Conservation (phyloP, 2,113 vertebrate species). For the Phalacrocorax carbo region DNA sequence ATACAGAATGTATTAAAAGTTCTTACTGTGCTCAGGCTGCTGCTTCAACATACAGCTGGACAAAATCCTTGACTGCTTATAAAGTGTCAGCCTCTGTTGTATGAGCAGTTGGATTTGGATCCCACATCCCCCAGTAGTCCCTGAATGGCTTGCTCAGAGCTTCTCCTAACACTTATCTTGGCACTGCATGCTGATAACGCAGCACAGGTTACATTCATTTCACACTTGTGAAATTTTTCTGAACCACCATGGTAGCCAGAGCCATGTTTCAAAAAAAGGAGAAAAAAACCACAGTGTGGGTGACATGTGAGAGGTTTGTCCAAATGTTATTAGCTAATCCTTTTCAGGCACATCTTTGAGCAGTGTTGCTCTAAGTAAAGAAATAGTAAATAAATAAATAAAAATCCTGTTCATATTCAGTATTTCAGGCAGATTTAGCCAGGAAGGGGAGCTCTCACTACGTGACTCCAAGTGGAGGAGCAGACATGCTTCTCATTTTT, state of each 20-base stretch:
- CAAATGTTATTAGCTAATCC: neutral
- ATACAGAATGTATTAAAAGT: neutral
- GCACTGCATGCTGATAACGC: neutral
- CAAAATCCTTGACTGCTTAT: neutral
- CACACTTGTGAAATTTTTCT: conserved; percentile 10
- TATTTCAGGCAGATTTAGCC: neutral
- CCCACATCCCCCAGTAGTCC: neutral
- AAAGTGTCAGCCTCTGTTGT: neutral
- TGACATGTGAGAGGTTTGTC: neutral
- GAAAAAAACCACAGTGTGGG: neutral
- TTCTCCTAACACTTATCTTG: conserved; percentile 22
- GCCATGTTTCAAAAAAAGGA: neutral
- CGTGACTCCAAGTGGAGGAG: neutral
- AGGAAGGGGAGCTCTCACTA: conserved; percentile 37
- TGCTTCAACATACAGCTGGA: neutral
- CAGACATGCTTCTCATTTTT: neutral
- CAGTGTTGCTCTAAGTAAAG: neutral
- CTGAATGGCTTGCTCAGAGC: neutral
- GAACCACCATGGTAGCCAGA: neutral
- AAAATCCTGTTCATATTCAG: neutral
- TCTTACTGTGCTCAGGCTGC: neutral
- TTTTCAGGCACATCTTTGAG: neutral
- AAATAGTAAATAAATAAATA: neutral
- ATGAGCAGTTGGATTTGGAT: neutral
- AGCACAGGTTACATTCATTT: neutral